Evolutionary conservation across 2,113 vertebrate species (phyloP), one percentile per base, ranked within the genome.

Genomic region (Geothlypis trichas): DNA sequence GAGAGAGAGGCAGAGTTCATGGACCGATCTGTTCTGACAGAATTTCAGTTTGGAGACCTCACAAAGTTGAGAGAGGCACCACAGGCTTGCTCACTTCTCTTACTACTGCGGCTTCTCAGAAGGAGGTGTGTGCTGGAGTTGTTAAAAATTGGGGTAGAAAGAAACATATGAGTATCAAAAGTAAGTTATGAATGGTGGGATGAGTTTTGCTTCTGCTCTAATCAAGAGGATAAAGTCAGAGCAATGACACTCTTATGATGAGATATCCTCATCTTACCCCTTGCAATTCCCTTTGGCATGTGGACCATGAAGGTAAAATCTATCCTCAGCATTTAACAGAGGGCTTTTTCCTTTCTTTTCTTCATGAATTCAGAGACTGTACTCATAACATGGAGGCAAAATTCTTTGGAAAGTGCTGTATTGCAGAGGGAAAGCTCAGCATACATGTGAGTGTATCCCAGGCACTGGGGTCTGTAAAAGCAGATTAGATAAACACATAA

Each of bases 221-320:
- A 65, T 44, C 9, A 52, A 68, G 28, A 58, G 8, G 28, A 42
- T 39, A 35, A 58, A 57, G 33, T 28, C 18, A 87, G 39, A 39
- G 3, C 41, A 23, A 7, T 1, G 0, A 1, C 15, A 9, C 13
- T 58, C 3, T 52, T 67, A 42, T 28, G 3, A 15, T 12, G 22
- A 33, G 11, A 57, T 65, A 47, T 23, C 47, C 15, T 68, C 30
- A 13, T 89, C n/a, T 81, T 84, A 44, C 9, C 24, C 24, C 15
- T 62, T 67, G 28, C 1, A 2, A 19, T 54, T 91, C 81, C 41
- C 19, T 61, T 75, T 24, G 21, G n/a, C 16, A 17, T 1, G 5
- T 26, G 10, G 6, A 4, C 27, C 39, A 11, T 15, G 20, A 8
- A 72, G 44, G n/a, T 62, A 24, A 19, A 41, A 62, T 24, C 33